Conservation (phyloP, 2,888 invertebrate genomes). For the Gryllus longicercus region DNA sequence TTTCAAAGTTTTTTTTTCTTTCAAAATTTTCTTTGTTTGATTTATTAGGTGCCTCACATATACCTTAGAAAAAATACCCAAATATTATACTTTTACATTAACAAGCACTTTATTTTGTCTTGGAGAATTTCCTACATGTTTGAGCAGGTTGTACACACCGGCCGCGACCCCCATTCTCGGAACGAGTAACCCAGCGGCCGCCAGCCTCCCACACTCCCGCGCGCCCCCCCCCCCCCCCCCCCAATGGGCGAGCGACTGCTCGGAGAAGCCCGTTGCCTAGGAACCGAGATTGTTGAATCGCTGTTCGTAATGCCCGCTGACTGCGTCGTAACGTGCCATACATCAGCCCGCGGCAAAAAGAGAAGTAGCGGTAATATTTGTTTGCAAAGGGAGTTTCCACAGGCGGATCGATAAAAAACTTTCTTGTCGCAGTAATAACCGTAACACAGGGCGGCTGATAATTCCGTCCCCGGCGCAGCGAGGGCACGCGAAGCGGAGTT, state of each 20-base stretch:
- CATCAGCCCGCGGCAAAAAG: background rate
- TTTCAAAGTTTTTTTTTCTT: no score
- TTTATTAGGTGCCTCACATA: no score
- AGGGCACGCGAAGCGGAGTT: background rate
- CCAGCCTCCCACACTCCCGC: background rate
- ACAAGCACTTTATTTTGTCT: no score
- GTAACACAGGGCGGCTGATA: background rate
- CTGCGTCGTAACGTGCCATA: background rate
- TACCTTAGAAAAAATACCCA: no score
- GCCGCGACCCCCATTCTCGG: no score
- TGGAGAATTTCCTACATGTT: no score
- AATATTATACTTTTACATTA: no score
- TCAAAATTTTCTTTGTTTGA: no score
- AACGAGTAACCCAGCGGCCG: no score
- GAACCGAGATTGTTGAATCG: slow-evolving; percentile 17
- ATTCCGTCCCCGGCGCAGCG: background rate
- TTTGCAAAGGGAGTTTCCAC: background rate
- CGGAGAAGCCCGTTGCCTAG: background rate
- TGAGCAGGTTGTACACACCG: no score
- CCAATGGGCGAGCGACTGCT: background rate
- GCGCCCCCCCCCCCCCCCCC: background rate
- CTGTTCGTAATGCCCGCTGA: slow-evolving; percentile 9
- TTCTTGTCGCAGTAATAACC: slow-evolving; percentile 17
- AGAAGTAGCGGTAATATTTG: slow-evolving; percentile 1
- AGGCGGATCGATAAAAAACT: slow-evolving; percentile 9